phyloP scores from a whole-genome alignment of 2,888 invertebrate species.

The Agriopis marginaria region DNA sequence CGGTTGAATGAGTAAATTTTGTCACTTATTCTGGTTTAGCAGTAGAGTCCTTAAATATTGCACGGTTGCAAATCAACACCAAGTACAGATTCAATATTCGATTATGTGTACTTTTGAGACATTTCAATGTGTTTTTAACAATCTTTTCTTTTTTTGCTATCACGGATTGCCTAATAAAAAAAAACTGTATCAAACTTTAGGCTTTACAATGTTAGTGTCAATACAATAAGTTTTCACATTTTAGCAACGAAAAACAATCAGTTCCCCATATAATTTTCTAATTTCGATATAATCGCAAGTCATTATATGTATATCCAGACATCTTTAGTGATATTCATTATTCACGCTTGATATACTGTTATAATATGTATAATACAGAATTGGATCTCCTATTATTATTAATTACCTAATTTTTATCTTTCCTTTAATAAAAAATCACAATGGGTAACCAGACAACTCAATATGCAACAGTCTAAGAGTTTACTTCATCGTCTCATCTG shows the following conservation, averaged over 20 bases:
- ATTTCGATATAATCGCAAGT: conserved; percentile 32
- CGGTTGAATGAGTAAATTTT: too few species aligned
- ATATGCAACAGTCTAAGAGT: conserved; percentile 73
- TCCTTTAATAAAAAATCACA: conserved; percentile 75
- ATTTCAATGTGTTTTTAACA: too few species aligned
- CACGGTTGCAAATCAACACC: too few species aligned
- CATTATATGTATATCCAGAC: conserved; percentile 24
- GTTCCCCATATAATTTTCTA: conserved; percentile 23
- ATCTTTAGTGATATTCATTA: conserved; percentile 41
- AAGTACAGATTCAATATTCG: too few species aligned
- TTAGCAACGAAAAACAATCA: conserved; percentile 17
- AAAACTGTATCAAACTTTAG: too few species aligned
- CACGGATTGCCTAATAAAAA: too few species aligned
- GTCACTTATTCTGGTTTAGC: too few species aligned
- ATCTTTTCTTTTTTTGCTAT: too few species aligned
- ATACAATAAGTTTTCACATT: conserved; percentile 10
- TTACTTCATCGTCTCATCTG: conserved; percentile 47
- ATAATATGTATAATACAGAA: conserved; percentile 82
- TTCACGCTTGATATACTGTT: conserved; percentile 43
- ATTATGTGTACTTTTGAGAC: too few species aligned
- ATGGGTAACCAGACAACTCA: conserved; percentile 81
- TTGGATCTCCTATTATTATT: conserved; percentile 86
- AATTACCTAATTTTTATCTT: conserved; percentile 80
- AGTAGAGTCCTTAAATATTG: too few species aligned
- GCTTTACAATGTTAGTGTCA: neutral